Evolutionary conservation across 1,140 invertebrate genomes (phyloP), one percentile per base, ranked within the genome.

Genomic region (Drosophila sechellia): DNA sequence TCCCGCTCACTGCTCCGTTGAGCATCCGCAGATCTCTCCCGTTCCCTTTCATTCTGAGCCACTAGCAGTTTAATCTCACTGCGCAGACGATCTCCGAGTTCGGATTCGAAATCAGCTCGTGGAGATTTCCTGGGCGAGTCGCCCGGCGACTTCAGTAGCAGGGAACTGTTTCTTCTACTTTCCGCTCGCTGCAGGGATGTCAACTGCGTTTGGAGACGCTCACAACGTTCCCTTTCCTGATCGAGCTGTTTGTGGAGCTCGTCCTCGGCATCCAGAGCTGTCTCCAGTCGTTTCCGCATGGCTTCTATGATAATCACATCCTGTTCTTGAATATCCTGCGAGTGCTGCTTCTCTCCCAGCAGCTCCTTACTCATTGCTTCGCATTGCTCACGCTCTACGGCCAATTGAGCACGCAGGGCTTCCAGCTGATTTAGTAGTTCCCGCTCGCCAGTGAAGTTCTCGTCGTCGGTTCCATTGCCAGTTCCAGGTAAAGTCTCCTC

Each of bases 271-370:
- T 95, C 94, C 59, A 95, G 92, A 0, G 94, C 93, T 0, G 93
- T 91, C 71, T 96, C 95, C 0, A 96, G 79, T 4, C 94, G 93
- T 12, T 93, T 93, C 42, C 94, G 93, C 70, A 95, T 92, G 39
- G 95, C 94, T 78, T 94, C 93, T 56, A 95, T 94, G 68, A 95
- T 93, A 60, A 94, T 93, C 1, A 94, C 93, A 84, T 95, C 94
- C 87, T 95, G 94, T 40, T 94, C 92, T 90, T 95, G 93, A 13
- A 93, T 93, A 10, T 93, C 89, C 13, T 93, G 90, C 13, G 92
- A 93, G 25, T 90, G 86, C 57, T 93, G 93, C 40, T 94, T 94
- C 15, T 94, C 92, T 17, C 93, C 90, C 3, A 94, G 93, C 6
- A 96, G 52, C 27, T 92, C 93, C 17, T 93, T 89, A 11, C 90